Conservation (phyloP, 2,888 invertebrate species). For the Caenorhabditis sulstoni region DNA sequence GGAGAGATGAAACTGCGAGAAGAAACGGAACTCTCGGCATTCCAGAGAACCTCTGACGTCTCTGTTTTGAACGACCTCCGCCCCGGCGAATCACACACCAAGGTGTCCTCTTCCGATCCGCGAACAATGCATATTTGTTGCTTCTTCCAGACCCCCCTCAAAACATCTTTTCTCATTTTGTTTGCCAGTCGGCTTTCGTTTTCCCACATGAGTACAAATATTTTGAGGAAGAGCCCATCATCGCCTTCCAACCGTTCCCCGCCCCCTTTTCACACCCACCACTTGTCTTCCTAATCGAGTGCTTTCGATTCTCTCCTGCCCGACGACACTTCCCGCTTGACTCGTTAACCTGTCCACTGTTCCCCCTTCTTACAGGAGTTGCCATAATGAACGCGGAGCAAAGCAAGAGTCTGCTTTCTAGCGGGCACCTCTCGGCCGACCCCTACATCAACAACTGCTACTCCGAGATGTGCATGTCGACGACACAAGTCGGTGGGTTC, state of each 20-base stretch:
- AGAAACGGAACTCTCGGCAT: slow-evolving; percentile 8
- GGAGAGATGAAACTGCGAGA: not conserved
- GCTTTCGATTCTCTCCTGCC: slow-evolving; percentile 14
- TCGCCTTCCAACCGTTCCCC: slow-evolving; percentile 10
- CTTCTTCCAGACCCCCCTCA: not conserved
- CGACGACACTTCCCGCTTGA: not conserved
- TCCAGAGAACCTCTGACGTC: slow-evolving; percentile 25
- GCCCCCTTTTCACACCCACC: not conserved
- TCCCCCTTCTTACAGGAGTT: slow-evolving; percentile 46
- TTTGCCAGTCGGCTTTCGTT: slow-evolving; percentile 40
- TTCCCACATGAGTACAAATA: slow-evolving; percentile 29
- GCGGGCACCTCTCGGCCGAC: slow-evolving; percentile 65
- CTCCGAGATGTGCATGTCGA: slow-evolving; percentile 69
- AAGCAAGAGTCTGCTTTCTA: slow-evolving; percentile 61
- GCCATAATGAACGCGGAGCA: slow-evolving; percentile 58
- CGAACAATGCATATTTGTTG: not conserved
- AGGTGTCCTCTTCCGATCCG: not conserved
- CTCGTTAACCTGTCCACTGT: slow-evolving; percentile 23
- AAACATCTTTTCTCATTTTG: slow-evolving; percentile 31
- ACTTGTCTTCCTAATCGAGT: not conserved
- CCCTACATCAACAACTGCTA: slow-evolving; percentile 68
- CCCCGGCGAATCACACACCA: slow-evolving; percentile 44
- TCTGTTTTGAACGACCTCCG: slow-evolving; percentile 16
- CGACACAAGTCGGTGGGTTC: slow-evolving; percentile 61
- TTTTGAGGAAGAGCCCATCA: slow-evolving; percentile 21